phyloP scores from a whole-genome alignment of 2,113 vertebrate genomes.

The Desmodus rotundus region DNA sequence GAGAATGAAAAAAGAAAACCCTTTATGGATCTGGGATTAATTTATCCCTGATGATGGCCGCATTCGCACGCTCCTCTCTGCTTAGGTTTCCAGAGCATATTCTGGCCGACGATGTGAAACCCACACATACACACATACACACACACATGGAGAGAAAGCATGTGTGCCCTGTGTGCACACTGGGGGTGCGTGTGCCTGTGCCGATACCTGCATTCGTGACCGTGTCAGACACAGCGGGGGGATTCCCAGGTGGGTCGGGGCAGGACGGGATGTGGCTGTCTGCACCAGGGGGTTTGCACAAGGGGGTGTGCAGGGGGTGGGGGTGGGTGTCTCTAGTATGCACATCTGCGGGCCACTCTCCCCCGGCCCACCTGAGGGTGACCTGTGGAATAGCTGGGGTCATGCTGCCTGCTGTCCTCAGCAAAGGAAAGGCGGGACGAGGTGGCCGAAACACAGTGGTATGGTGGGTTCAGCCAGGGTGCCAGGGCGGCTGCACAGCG shows the following conservation, averaged over 20 bases:
- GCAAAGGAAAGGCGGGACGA: not conserved
- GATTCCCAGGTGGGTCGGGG: not conserved
- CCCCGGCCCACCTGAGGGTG: not conserved
- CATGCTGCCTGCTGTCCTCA: not conserved
- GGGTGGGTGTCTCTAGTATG: not conserved
- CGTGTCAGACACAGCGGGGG: rapidly evolving
- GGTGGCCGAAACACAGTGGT: rapidly evolving
- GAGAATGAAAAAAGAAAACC: slow-evolving; percentile 66
- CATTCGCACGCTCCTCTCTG: slow-evolving; percentile 51
- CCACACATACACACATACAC: not conserved
- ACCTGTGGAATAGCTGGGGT: not conserved
- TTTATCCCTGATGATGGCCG: slow-evolving; percentile 62
- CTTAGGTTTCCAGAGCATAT: slow-evolving; percentile 41
- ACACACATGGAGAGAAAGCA: not conserved
- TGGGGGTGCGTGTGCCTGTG: not conserved
- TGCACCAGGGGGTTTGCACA: not conserved
- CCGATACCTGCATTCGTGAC: not conserved
- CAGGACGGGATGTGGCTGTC: rapidly evolving
- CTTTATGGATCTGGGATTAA: slow-evolving; percentile 69
- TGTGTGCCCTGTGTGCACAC: not conserved
- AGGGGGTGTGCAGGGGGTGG: not conserved
- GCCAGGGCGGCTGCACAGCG: not conserved
- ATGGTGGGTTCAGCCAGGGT: too few relatives aligned
- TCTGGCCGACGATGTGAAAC: slow-evolving; percentile 30
- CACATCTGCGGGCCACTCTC: not conserved